Evolutionary conservation across 2,797 vertebrate species (phyloP), one percentile per base, ranked within the genome.

Genomic region (Peromyscus nudipes): DNA sequence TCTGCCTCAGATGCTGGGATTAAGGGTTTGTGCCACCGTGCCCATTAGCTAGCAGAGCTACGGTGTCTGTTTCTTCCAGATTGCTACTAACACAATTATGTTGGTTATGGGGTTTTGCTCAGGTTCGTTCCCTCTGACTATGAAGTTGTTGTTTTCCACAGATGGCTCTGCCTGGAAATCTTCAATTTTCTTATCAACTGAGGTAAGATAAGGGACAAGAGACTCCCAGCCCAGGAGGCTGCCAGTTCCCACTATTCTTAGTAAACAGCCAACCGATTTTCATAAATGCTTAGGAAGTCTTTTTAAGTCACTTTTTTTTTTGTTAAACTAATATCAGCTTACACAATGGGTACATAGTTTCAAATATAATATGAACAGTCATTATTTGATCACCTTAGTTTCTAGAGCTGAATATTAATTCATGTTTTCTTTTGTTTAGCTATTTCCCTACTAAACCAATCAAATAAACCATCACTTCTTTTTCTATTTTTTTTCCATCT

Each of bases 21-120:
- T 37, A 27, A 80, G 52, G 34, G 55, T 19, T 1, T 27, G n/a
- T 81, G n/a, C 55, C 55, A 81, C n/a, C 23, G 16, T 27, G 21
- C 19, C 52, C 10, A 17, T 46, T 43, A 29, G 12, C 73, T 75
- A 46, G 52, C 14, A 71, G 34, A 93, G 16, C 6, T 82, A 12
- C 46, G 31, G 49, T 75, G 19, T 87, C 84, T 93, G 46, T 75
- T 96, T 96, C 10, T 83, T 91, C 46, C 46, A 62, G 21, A 91
- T 91, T 94, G 67, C 65, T 79, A 37, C 65, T 77, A 29, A 65
- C 2, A 43, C 6, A 60, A 37, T 37, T 34, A 85, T n/a, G 29
- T 11, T 52, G 52, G 71, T 65, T 34, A 29, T 60, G 40, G 65
- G 49, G 12, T 55, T 85, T 96, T 86, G 92, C 75, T 82, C 37